These are phyloP conservation scores for Teleogryllus oceanicus DNA, from an alignment of 2,888 invertebrate species.

Conservation along the genomic window DNA sequence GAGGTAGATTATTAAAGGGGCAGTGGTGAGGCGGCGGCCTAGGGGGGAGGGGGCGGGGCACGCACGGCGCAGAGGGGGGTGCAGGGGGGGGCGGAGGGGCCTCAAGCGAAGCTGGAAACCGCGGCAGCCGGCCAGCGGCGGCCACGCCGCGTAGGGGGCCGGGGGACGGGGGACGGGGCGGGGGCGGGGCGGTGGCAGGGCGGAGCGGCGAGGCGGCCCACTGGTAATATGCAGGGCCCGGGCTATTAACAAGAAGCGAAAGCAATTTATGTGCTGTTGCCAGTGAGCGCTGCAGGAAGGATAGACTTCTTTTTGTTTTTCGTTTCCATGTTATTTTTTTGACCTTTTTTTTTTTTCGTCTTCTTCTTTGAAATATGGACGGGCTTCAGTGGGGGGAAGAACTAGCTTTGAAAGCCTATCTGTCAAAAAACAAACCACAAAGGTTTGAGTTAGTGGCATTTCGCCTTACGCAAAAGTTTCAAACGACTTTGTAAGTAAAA, in stretches of 20 bases:
- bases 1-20: conserved; percentile 25
- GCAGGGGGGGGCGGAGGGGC: not conserved
- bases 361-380: conserved; percentile 29
- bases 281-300: conserved; percentile 28
- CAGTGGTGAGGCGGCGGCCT: not conserved
- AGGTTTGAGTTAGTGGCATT: conserved; percentile 22
- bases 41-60: not conserved
- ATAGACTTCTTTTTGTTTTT: conserved; percentile 26
- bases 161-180: conserved; percentile 25
- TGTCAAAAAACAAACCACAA: conserved; percentile 31
- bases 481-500: not conserved
- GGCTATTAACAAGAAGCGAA: conserved; percentile 36
- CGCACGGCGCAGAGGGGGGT: not conserved
- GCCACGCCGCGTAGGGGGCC: not conserved
- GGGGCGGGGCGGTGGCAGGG: conserved; percentile 23
- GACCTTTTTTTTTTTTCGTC: conserved; percentile 29
- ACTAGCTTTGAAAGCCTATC: conserved; percentile 23
- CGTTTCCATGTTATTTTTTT: conserved; percentile 25
- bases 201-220: conserved; percentile 18
- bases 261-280: conserved; percentile 36
- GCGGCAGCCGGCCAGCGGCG: not conserved
- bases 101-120: not conserved
- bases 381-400: conserved; percentile 29
- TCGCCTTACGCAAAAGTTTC: not conserved
- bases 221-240: conserved; percentile 31